Evolutionary conservation across 2,888 invertebrate genomes (phyloP).

Genomic region (Phengaris alcon): DNA sequence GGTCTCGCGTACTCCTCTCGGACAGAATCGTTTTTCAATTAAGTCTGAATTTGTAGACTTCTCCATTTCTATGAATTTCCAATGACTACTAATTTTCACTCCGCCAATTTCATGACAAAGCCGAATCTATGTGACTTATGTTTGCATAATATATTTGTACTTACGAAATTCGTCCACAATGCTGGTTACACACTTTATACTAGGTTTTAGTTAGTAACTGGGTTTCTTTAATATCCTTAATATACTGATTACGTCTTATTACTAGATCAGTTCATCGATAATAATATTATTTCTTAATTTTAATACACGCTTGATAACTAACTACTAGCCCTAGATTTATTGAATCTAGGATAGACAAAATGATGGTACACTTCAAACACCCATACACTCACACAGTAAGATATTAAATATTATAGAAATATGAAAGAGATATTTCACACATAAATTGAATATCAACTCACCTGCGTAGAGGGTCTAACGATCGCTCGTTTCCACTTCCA

Average conservation of each 20-base stretch:
- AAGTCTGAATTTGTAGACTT: background rate
- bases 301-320: background rate
- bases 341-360: background rate
- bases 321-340: background rate
- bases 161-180: background rate
- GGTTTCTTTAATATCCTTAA: background rate
- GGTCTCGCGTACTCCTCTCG: no score
- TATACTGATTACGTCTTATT: no score
- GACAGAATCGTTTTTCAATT: background rate
- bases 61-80: background rate
- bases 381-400: background rate
- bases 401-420: no score
- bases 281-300: background rate
- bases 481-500: slow-evolving; percentile 30
- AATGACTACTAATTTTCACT: slow-evolving; percentile 2
- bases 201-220: background rate
- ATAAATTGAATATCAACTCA: slow-evolving; percentile 10
- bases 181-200: background rate
- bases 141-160: background rate
- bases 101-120: background rate
- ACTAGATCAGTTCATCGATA: background rate
- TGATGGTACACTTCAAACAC: background rate
- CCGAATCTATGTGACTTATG: background rate
- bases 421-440: background rate
- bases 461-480: background rate